phyloP scores from a whole-genome alignment of 2,797 vertebrate genomes.

The Enteromius argenteus region DNA sequence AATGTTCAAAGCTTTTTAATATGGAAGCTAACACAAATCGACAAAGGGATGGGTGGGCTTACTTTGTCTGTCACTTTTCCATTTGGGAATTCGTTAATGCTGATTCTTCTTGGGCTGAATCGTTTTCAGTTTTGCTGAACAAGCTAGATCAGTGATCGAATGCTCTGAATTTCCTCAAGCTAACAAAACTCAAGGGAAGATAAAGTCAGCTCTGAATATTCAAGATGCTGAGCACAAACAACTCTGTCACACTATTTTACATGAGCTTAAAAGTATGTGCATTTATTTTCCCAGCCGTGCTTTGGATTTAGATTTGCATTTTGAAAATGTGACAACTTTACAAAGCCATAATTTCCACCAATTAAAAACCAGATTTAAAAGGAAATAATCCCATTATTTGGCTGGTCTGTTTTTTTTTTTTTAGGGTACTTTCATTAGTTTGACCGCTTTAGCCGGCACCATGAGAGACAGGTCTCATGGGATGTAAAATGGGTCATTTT shows the following conservation, averaged over 20 bases:
- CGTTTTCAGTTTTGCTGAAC: slow-evolving; percentile 28
- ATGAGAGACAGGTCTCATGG: slow-evolving; percentile 16
- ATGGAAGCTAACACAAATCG: not conserved
- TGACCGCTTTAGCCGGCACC: slow-evolving; percentile 33
- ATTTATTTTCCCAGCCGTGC: slow-evolving; percentile 4
- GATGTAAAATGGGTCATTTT: slow-evolving; percentile 61
- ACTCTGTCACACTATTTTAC: not conserved
- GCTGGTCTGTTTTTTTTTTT: not conserved
- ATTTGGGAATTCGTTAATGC: slow-evolving; percentile 23
- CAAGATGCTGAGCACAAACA: not conserved
- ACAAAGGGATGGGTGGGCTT: not conserved
- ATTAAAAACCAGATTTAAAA: slow-evolving; percentile 16
- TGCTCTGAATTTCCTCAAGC: slow-evolving; percentile 7
- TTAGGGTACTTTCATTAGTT: slow-evolving; percentile 25
- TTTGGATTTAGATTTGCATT: not conserved
- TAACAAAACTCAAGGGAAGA: slow-evolving; percentile 21
- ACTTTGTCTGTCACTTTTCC: slow-evolving; percentile 4
- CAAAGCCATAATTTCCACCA: not conserved
- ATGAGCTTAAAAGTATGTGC: not conserved
- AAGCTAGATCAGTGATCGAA: slow-evolving; percentile 32
- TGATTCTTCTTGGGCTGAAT: slow-evolving; percentile 10
- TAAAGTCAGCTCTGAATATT: not conserved
- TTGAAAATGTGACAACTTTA: not conserved
- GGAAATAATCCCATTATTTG: slow-evolving; percentile 20
- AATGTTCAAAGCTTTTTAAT: not conserved